Evolutionary conservation across 2,888 invertebrate species (phyloP), one percentile per base, ranked within the genome.

Genomic region (Subacronicta megacephala): DNA sequence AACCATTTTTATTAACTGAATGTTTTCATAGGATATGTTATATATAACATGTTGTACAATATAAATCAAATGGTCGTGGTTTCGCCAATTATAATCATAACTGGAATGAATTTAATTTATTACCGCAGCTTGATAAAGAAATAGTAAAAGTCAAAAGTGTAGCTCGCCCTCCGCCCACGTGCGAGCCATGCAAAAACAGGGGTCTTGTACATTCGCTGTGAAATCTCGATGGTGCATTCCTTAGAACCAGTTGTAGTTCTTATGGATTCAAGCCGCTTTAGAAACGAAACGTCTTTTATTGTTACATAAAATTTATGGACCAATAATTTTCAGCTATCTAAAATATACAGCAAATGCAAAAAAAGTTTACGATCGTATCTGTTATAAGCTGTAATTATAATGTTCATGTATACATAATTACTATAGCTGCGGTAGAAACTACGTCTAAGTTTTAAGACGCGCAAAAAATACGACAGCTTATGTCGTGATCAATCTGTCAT

Each of bases 41-140:
- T 56, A 73, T 56, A 44, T 56, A 73, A 75, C 45, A 45, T 7
- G 65, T 78, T 74, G 49, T 58, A 57, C 59, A 60, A 60, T 61
- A 69, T 36, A 57, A 51, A 53, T 53, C 64, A 61, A 70, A 53
- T 52, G 53, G 43, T 55, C 62, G 62, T 61, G 66, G 81, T 84
- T 83, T 83, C 81, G 70, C 83, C 78, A 77, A 73, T 77, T 75
- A 76, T 58, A 68, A 62, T 61, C 45, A 67, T 71, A 80, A 78
- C 77, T 74, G 79, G 62, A 76, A 66, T 61, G 77, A 72, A 80
- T 80, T 75, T 69, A 73, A 78, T 81, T 77, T 72, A 81, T 81
- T 73, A 63, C 61, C 35, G 12, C 52, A 57, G 56, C 58, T 72
- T 71, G 76, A 56, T 74, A 75, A 74, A 81, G 64, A 80, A 81